Conservation (phyloP, 2,113 vertebrate species). For the Rhinogobius similis region DNA sequence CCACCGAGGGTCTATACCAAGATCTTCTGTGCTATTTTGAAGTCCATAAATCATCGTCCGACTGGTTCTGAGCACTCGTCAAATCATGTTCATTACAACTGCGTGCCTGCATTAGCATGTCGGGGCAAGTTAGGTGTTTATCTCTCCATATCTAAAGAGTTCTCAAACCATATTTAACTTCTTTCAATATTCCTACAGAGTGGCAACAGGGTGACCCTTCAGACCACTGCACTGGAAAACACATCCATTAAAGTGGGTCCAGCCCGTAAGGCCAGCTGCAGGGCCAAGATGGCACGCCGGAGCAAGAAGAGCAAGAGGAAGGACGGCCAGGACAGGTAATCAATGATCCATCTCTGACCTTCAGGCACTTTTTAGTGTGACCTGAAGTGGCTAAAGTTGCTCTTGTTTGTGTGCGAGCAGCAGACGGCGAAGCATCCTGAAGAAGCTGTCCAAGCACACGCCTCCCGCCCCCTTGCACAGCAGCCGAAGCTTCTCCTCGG, state of each 20-base stretch:
- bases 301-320: constrained; percentile 88
- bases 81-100: too few relatives aligned
- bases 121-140: too few relatives aligned
- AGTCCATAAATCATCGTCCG: too few relatives aligned
- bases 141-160: too few relatives aligned
- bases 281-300: constrained; percentile 88
- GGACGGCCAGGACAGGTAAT: constrained; percentile 88
- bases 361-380: background rate
- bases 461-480: constrained; percentile 82
- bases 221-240: constrained; percentile 92
- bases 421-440: constrained; percentile 84
- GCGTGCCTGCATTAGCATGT: too few relatives aligned
- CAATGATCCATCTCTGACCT: background rate
- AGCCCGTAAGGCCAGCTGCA: constrained; percentile 86
- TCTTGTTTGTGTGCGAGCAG: constrained; percentile 23
- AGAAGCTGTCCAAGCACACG: constrained; percentile 89
- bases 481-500: constrained; percentile 92
- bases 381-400: background rate
- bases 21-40: too few relatives aligned
- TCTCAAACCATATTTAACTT: background rate
- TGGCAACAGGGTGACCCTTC: constrained; percentile 86
- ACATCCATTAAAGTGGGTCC: constrained; percentile 93
- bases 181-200: constrained; percentile 76
- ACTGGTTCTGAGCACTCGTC: too few relatives aligned
- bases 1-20: too few relatives aligned